These are phyloP conservation scores for Callospermophilus lateralis DNA, from an alignment of 2,113 vertebrate genomes.

Conservation along the genomic window DNA sequence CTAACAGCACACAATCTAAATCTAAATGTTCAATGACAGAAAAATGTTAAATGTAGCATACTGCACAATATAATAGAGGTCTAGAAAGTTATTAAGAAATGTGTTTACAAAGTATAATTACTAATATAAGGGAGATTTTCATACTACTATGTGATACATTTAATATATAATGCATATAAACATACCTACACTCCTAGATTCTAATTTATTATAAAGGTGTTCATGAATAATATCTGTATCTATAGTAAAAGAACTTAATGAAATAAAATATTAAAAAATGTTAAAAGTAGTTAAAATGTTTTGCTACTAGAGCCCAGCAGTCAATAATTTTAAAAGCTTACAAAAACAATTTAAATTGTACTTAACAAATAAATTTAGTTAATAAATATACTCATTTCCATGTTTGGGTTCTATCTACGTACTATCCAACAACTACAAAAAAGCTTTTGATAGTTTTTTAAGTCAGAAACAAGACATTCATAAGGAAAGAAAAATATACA, in stretches of 20 bases:
- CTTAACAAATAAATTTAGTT: slow-evolving; percentile 59
- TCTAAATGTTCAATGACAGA: slow-evolving; percentile 44
- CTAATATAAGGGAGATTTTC: slow-evolving; percentile 37
- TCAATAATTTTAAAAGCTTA: slow-evolving; percentile 49
- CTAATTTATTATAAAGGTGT: slow-evolving; percentile 3
- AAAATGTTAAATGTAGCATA: background rate
- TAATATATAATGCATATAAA: background rate
- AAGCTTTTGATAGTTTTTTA: slow-evolving; percentile 56
- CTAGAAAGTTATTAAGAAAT: background rate
- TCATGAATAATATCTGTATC: slow-evolving; percentile 14
- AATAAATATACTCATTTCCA: background rate
- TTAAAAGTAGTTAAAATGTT: background rate
- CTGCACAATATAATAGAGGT: background rate
- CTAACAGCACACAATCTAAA: slow-evolving; percentile 58
- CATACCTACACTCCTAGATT: background rate
- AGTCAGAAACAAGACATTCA: slow-evolving; percentile 74
- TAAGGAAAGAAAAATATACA: slow-evolving; percentile 73
- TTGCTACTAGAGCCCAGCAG: slow-evolving; percentile 55
- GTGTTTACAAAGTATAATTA: slow-evolving; percentile 52
- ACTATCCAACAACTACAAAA: slow-evolving; percentile 64
- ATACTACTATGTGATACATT: background rate
- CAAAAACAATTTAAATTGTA: slow-evolving; percentile 60
- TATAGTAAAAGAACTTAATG: background rate
- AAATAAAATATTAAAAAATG: slow-evolving; percentile 50
- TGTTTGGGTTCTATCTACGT: slow-evolving; percentile 44